Percentiles rank a stretch among this genome's conserved stretches.
These are phyloP conservation scores for Drosophila kurseongensis DNA, from an alignment of 1,140 invertebrate genomes.

Conservation along the genomic window DNA sequence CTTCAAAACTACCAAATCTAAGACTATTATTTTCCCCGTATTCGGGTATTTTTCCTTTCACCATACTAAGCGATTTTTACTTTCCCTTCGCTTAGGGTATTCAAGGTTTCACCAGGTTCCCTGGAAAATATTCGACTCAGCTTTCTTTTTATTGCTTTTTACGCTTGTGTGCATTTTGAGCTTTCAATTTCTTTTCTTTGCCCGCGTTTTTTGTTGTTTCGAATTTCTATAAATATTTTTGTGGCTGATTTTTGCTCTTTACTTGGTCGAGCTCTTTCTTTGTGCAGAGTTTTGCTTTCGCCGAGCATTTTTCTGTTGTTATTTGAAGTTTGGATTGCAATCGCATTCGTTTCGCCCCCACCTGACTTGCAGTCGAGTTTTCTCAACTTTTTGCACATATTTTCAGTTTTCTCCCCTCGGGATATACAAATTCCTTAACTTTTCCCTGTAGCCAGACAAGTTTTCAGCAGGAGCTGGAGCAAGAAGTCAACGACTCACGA, in stretches of 20 bases:
- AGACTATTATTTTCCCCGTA: not conserved
- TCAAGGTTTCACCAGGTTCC: slow-evolving; percentile 6
- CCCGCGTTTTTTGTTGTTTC: slow-evolving; percentile 41
- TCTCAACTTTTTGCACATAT: slow-evolving; percentile 44
- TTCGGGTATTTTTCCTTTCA: no score
- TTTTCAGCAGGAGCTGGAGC: not conserved
- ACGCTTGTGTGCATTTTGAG: slow-evolving; percentile 77
- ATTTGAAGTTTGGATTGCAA: slow-evolving; percentile 60
- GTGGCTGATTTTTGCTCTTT: slow-evolving; percentile 56
- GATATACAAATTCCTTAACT: slow-evolving; percentile 16
- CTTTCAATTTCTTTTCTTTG: slow-evolving; percentile 55
- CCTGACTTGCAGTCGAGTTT: slow-evolving; percentile 35
- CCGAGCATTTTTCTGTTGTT: slow-evolving; percentile 24
- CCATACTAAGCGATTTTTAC: not conserved
- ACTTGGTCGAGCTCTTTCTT: slow-evolving; percentile 20
- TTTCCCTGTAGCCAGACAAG: slow-evolving; percentile 30
- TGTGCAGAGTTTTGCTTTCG: slow-evolving; percentile 32
- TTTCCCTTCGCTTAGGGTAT: slow-evolving; percentile 39
- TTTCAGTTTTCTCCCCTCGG: slow-evolving; percentile 11
- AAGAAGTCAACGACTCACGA: slow-evolving; percentile 22
- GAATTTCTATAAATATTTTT: slow-evolving; percentile 77
- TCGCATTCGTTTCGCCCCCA: slow-evolving; percentile 33
- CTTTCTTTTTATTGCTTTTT: slow-evolving; percentile 54
- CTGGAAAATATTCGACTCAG: slow-evolving; percentile 9
- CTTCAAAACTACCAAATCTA: not conserved